These are phyloP conservation scores for Vanessa atalanta DNA, from an alignment of 1,140 invertebrate species.

Conservation along the genomic window DNA sequence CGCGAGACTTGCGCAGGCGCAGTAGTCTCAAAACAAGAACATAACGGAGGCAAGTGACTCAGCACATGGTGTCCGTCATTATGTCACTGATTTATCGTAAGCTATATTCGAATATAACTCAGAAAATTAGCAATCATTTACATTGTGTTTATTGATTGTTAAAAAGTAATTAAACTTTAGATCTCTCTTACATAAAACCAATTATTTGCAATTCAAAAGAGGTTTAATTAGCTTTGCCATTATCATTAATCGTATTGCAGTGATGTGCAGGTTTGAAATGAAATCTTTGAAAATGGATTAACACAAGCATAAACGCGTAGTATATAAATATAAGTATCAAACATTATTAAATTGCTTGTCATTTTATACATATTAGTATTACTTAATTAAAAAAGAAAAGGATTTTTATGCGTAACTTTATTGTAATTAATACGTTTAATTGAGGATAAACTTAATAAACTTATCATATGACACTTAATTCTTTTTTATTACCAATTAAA, in stretches of 20 bases:
- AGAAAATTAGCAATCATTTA: not conserved
- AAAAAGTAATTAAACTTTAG: not conserved
- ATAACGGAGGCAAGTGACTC: constrained; percentile 3
- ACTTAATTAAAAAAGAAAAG: too few relatives aligned
- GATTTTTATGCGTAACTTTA: too few relatives aligned
- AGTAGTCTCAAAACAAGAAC: constrained; percentile 6
- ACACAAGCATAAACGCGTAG: not conserved
- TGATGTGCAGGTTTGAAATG: constrained; percentile 1
- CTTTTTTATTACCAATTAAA: too few relatives aligned
- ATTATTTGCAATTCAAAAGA: not conserved
- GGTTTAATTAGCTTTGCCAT: not conserved
- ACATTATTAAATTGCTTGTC: too few relatives aligned
- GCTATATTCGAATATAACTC: not conserved
- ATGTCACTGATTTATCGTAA: not conserved
- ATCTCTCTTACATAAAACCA: not conserved
- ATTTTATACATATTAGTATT: too few relatives aligned
- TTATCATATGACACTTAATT: too few relatives aligned
- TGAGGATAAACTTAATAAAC: too few relatives aligned
- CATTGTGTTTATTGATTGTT: not conserved
- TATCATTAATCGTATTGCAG: not conserved
- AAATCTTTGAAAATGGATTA: not conserved
- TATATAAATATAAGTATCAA: too few relatives aligned
- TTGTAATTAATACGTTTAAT: too few relatives aligned
- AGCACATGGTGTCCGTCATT: constrained; percentile 5
- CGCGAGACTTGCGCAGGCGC: constrained; percentile 27